Percentiles rank a stretch among this genome's conserved stretches.
phyloP scores from a whole-genome alignment of 2,888 invertebrate species.

The Tinea pellionella region DNA sequence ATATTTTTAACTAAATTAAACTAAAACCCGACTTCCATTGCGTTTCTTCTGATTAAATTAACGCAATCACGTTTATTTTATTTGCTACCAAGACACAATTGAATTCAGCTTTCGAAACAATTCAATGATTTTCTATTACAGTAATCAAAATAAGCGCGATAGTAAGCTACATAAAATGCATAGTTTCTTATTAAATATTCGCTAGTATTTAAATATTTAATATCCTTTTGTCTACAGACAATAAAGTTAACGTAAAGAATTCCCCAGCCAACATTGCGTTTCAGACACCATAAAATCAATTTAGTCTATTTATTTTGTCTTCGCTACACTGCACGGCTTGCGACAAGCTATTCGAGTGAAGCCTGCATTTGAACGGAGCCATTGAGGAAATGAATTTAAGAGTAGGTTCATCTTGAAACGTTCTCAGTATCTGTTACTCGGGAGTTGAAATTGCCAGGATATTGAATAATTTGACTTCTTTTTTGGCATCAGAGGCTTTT shows the following conservation, averaged over 20 bases:
- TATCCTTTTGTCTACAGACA: background rate
- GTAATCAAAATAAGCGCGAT: too few relatives aligned
- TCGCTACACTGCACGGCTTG: background rate
- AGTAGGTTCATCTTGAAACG: background rate
- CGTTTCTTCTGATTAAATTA: too few relatives aligned
- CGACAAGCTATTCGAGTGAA: constrained; percentile 2
- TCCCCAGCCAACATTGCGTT: background rate
- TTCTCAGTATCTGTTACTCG: background rate
- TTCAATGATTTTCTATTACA: too few relatives aligned
- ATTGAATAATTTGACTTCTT: background rate
- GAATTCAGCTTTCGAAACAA: too few relatives aligned
- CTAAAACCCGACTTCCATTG: too few relatives aligned
- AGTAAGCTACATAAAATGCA: too few relatives aligned
- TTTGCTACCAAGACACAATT: too few relatives aligned
- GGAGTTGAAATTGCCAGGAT: background rate
- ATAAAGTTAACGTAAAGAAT: background rate
- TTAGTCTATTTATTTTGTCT: background rate
- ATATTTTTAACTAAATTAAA: too few relatives aligned
- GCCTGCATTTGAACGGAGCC: constrained; percentile 19
- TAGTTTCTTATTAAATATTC: too few relatives aligned
- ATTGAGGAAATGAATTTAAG: constrained; percentile 35
- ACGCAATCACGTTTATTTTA: too few relatives aligned
- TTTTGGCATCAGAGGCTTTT: background rate
- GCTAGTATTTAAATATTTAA: too few relatives aligned
- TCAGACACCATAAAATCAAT: background rate